phyloP scores from a whole-genome alignment of 2,888 invertebrate species.

The Macrophya alboannulata region DNA sequence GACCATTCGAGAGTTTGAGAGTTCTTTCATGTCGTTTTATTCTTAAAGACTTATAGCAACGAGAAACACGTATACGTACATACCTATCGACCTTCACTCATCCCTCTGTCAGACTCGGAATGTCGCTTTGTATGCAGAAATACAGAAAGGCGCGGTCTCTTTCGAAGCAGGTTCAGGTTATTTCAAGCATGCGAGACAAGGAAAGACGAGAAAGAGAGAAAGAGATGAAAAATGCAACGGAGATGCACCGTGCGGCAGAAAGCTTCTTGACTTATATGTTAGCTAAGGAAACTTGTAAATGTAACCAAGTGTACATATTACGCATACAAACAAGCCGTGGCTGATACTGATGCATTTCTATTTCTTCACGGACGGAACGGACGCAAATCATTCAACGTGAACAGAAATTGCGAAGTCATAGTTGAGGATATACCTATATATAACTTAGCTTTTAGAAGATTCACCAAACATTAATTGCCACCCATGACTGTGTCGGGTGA shows the following conservation, averaged over 20 bases:
- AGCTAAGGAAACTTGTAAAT: constrained; percentile 9
- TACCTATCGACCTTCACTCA: constrained; percentile 55
- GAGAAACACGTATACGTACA: constrained; percentile 26
- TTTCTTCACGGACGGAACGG: not conserved
- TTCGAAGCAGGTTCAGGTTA: constrained; percentile 55
- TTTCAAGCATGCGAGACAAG: constrained; percentile 47
- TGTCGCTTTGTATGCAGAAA: constrained; percentile 56
- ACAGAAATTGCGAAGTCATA: not conserved
- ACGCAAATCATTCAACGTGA: not conserved
- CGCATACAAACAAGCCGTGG: constrained; percentile 29
- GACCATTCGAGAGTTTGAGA: constrained; percentile 46
- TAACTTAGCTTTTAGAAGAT: not conserved
- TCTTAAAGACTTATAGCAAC: constrained; percentile 34
- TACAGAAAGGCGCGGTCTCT: constrained; percentile 56
- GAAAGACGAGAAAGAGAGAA: constrained; percentile 31
- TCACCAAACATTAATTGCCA: not conserved
- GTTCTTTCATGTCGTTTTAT: constrained; percentile 46
- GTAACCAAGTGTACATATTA: constrained; percentile 25
- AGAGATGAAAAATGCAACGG: constrained; percentile 26
- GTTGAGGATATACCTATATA: not conserved
- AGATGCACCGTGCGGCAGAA: constrained; percentile 27
- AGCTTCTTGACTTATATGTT: constrained; percentile 48
- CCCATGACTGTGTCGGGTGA: not conserved
- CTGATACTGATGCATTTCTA: not conserved
- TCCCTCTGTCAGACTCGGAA: constrained; percentile 54